Conservation (phyloP, 1,140 invertebrate species). For the Batillaria attramentaria region DNA sequence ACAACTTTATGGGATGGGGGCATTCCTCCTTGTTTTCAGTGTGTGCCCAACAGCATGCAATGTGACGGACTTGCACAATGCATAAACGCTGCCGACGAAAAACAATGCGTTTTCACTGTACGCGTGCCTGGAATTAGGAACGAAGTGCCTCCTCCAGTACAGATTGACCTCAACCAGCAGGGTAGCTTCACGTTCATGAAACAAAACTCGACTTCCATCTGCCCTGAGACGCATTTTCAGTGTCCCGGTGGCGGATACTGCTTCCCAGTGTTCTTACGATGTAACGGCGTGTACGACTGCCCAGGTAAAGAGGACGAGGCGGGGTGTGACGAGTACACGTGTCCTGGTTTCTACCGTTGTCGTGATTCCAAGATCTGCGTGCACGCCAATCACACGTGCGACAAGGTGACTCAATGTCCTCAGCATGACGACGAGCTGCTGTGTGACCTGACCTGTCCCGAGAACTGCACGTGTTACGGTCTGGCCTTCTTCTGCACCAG, state of each 20-base stretch:
- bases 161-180: no score
- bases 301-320: conserved; percentile 11
- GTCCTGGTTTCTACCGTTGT: conserved; percentile 14
- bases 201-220: no score
- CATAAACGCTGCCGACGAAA: no score
- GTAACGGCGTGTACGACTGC: conserved; percentile 19
- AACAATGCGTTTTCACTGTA: no score
- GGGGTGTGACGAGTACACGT: neutral
- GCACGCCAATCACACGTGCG: conserved; percentile 4
- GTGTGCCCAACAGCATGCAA: no score
- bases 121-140: no score
- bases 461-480: neutral
- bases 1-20: no score
- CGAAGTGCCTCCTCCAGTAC: no score
- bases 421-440: conserved; percentile 17
- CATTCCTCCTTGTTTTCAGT: no score
- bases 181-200: no score
- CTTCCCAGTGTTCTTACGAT: neutral
- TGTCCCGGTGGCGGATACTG: conserved; percentile 6
- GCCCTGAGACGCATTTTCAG: conserved; percentile 4
- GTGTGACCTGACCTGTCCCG: neutral
- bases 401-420: neutral
- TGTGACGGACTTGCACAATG: no score
- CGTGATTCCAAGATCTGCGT: conserved; percentile 1
- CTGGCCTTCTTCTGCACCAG: neutral